Base-by-base conservation (phyloP, 2,113 vertebrate genomes). In the Pelobates fuscus region DNA sequence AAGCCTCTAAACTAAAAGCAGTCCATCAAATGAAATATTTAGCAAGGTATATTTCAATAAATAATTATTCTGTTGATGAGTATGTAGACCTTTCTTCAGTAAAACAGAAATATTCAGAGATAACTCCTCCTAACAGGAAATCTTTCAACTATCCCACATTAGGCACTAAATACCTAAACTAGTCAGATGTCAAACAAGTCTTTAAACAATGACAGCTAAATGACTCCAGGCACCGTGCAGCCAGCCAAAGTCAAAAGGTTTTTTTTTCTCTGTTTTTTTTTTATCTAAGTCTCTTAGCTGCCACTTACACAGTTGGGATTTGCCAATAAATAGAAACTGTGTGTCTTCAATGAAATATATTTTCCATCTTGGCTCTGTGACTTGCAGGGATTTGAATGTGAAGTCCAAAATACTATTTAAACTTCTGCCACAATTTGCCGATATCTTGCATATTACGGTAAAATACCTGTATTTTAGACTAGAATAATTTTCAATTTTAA, bases 131-230 rank as follows among this genome's bases (percentile, higher is more conserved):
- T 46, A 57, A 66, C 30, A 66, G 30, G 37, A 60, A 67, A 76
- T 67, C 72, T 76, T 76, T 76, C 72, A 76, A 67, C 72, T 76
- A 15, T 24, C 72, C 72, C 64, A 46, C 72, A 76, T 67, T 67
- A 76, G 55, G 46, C 54, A 67, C 64, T 76, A 67, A 76, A 76
- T 76, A 76, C 54, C 72, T 76, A 32, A 76, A 76, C 58, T 37
- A 76, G 72, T 67, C 54, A 76, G 26, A 59, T 76, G 72, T 76
- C 72, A 76, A 67, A 67, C 71, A 76, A 67, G 20, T 54, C 55
- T 76, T 46, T 32, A 75, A 75, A 75, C 57, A 75, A 75, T 75
- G 63, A 67, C 63, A 75, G 63, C 37, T 67, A 66, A 75, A 75
- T 67, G 62, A 75, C 71, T 67, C 55, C 30, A 75, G 71, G 63